Evolutionary conservation across 2,113 vertebrate species (phyloP), one percentile per base, ranked within the genome.

Genomic region (Chinchilla lanigera): DNA sequence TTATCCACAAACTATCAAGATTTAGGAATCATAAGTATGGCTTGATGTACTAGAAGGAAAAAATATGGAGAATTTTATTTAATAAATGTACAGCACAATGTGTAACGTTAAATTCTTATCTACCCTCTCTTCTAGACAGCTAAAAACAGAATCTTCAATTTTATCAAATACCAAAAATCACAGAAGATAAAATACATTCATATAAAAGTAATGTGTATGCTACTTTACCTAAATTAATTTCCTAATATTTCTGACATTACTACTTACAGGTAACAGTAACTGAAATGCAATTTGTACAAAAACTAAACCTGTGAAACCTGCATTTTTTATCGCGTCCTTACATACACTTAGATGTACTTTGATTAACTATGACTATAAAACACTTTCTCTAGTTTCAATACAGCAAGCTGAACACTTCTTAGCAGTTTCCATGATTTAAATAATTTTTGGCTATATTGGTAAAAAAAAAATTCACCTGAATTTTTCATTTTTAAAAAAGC

Each of bases 331-430:
- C 28, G 73, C 56, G 61, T 94, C 56, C 28, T 91, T 93, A 73
- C 16, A 89, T 93, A 73, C 16, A 89, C 63, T 52, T 52, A 83
- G 35, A 9, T 61, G 2, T 86, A 81, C 80, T 87, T 71, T 91
- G 50, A 96, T 75, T 69, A 86, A 93, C 86, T 82, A 56, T 93
- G n/a, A 95, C 93, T 44, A 84, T 65, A 82, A 96, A 97, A 94
- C 52, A 61, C 65, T 94, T 89, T 86, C 80, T 82, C 24, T 47
- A 94, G 50, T 54, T 86, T 7, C 7, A 86, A 90, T 47, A 95
- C 5, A 92, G 20, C 65, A 92, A 89, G 35, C 41, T 90, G 85
- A 95, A 44, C 6, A 58, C 13, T 71, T 95, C 65, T 92, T 58
- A 90, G 52, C 73, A 89, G 60, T 97, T 95, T 95, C 52, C 90